Percentiles rank a stretch among this genome's conserved stretches.
Evolutionary conservation across 92 coral and sea anemone species (phyloP).

Genomic region (Hydrozoanthus gracilis): DNA sequence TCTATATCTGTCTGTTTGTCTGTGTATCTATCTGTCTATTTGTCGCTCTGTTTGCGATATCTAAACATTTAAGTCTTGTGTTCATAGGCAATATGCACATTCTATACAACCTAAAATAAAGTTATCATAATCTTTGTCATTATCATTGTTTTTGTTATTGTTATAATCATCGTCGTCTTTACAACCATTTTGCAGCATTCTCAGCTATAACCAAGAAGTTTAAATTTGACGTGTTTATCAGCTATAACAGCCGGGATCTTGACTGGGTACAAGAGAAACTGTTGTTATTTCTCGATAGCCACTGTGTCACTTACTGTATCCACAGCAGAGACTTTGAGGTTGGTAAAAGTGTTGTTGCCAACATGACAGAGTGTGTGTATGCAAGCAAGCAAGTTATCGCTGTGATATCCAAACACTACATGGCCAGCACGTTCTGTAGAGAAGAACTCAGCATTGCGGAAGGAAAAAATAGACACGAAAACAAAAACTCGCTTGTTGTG

Average conservation of each 20-base stretch:
- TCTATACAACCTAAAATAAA: too few species aligned
- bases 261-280: slow-evolving; percentile 42
- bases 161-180: not conserved
- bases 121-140: not conserved
- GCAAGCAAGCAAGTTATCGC: slow-evolving; percentile 30
- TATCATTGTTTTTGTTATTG: too few species aligned
- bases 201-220: not conserved
- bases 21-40: too few species aligned
- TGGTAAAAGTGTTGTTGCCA: slow-evolving; percentile 32
- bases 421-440: slow-evolving; percentile 37
- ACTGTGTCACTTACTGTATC: slow-evolving; percentile 22
- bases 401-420: slow-evolving; percentile 27
- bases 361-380: slow-evolving; percentile 40
- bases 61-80: too few species aligned
- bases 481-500: slow-evolving; percentile 8
- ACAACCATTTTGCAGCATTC: not conserved
- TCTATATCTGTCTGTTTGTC: too few species aligned
- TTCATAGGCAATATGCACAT: too few species aligned
- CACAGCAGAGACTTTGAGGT: slow-evolving; percentile 49
- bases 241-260: slow-evolving; percentile 29
- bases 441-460: slow-evolving; percentile 37
- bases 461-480: slow-evolving; percentile 17
- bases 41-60: too few species aligned
- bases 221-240: slow-evolving; percentile 36
- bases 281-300: slow-evolving; percentile 14